These are phyloP conservation scores for Drosophila ambigua DNA, from an alignment of 1,140 invertebrate species.

Conservation along the genomic window DNA sequence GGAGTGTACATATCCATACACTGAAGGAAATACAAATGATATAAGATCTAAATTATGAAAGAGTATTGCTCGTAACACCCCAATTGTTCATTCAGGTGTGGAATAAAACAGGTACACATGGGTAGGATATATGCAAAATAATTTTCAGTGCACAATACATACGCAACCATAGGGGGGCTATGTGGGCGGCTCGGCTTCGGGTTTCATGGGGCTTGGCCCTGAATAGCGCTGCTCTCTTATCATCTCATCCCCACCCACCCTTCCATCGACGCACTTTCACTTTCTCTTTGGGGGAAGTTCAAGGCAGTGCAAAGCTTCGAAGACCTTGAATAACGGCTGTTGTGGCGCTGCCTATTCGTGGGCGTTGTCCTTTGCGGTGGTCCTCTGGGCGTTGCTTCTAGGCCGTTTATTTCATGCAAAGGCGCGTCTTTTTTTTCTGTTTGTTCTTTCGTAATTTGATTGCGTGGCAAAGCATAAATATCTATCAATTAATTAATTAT, in stretches of 20 bases:
- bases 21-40: background rate
- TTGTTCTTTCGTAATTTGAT: constrained; percentile 36
- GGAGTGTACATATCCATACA: constrained; percentile 12
- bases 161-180: constrained; percentile 1
- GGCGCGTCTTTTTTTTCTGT: constrained; percentile 26
- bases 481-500: constrained; percentile 39
- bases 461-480: constrained; percentile 50
- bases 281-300: constrained; percentile 57
- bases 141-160: too few species aligned
- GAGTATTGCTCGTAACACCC: too few species aligned
- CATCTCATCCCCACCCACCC: constrained; percentile 17
- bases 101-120: too few species aligned
- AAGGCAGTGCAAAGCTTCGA: constrained; percentile 61
- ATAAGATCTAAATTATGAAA: too few species aligned
- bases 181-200: constrained; percentile 42
- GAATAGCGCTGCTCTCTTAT: background rate
- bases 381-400: constrained; percentile 17
- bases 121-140: too few species aligned
- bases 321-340: constrained; percentile 58
- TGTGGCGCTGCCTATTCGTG: constrained; percentile 45
- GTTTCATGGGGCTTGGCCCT: constrained; percentile 22
- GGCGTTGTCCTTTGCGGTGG: constrained; percentile 46
- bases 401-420: constrained; percentile 39
- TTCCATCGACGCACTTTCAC: constrained; percentile 38
- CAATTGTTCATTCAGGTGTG: too few species aligned